Conservation (phyloP, 2,888 invertebrate genomes). For the Ochropleura plecta region DNA sequence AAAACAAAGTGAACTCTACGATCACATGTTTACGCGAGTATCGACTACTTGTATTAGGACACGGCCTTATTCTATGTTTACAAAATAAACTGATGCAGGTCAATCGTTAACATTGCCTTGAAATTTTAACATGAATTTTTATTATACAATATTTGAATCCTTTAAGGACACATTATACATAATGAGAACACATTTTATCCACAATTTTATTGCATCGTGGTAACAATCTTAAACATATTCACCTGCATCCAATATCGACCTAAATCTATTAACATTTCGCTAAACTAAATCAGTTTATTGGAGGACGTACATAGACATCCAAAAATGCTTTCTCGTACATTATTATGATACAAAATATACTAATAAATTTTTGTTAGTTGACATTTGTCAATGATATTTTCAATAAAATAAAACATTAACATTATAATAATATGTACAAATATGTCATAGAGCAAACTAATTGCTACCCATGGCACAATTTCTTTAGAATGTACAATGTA, state of each 20-base stretch:
- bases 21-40: not conserved
- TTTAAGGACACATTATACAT: slow-evolving; percentile 78
- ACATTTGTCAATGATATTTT: slow-evolving; percentile 72
- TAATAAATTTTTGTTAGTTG: slow-evolving; percentile 68
- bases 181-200: slow-evolving; percentile 81
- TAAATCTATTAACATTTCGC: slow-evolving; percentile 75
- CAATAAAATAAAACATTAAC: slow-evolving; percentile 76
- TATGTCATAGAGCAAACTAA: slow-evolving; percentile 79
- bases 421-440: slow-evolving; percentile 82
- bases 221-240: slow-evolving; percentile 84
- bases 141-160: slow-evolving; percentile 77
- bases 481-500: slow-evolving; percentile 83
- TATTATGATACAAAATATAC: slow-evolving; percentile 74
- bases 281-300: slow-evolving; percentile 77
- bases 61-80: slow-evolving; percentile 71
- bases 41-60: slow-evolving; percentile 7
- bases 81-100: slow-evolving; percentile 84
- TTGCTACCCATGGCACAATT: slow-evolving; percentile 85
- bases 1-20: not conserved
- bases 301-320: slow-evolving; percentile 76
- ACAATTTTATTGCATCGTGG: slow-evolving; percentile 75
- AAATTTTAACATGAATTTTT: slow-evolving; percentile 73
- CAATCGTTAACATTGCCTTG: slow-evolving; percentile 84
- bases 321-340: slow-evolving; percentile 78
- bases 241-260: slow-evolving; percentile 81